phyloP scores from a whole-genome alignment of 1,140 invertebrate species.

The Macrotrachela quadricornifera region DNA sequence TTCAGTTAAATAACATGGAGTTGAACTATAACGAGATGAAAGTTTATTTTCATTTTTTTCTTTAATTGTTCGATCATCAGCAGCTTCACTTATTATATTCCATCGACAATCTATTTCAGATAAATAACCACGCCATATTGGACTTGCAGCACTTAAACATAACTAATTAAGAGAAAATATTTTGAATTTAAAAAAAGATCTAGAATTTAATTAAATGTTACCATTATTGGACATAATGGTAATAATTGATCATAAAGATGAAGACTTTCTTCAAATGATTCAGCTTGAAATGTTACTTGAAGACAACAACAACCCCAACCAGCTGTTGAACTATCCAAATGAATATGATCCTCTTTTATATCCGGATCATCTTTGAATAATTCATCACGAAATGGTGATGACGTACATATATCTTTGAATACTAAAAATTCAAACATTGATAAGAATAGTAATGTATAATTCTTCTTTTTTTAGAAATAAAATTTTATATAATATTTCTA shows the following conservation, averaged over 20 bases:
- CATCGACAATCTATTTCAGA: slow-evolving; percentile 88
- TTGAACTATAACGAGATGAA: slow-evolving; percentile 92
- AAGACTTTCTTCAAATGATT: slow-evolving; percentile 80
- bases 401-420: slow-evolving; percentile 62
- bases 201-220: slow-evolving; percentile 25
- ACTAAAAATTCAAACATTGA: slow-evolving; percentile 30
- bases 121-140: slow-evolving; percentile 71
- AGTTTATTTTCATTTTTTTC: slow-evolving; percentile 62
- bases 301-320: slow-evolving; percentile 97
- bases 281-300: slow-evolving; percentile 68
- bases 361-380: neutral
- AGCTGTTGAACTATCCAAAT: slow-evolving; percentile 97
- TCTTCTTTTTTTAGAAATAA: no score
- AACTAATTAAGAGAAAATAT: slow-evolving; percentile 36
- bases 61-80: slow-evolving; percentile 80
- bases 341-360: slow-evolving; percentile 47
- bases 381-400: slow-evolving; percentile 39
- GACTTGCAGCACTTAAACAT: slow-evolving; percentile 82
- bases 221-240: slow-evolving; percentile 87
- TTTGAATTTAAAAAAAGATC: neutral
- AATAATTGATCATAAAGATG: slow-evolving; percentile 90
- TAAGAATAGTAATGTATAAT: no score
- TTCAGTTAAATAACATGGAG: slow-evolving; percentile 94
- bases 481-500: no score
- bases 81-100: slow-evolving; percentile 77